phyloP scores from a whole-genome alignment of 2,113 vertebrate genomes.

The Australoheros scitulus region DNA sequence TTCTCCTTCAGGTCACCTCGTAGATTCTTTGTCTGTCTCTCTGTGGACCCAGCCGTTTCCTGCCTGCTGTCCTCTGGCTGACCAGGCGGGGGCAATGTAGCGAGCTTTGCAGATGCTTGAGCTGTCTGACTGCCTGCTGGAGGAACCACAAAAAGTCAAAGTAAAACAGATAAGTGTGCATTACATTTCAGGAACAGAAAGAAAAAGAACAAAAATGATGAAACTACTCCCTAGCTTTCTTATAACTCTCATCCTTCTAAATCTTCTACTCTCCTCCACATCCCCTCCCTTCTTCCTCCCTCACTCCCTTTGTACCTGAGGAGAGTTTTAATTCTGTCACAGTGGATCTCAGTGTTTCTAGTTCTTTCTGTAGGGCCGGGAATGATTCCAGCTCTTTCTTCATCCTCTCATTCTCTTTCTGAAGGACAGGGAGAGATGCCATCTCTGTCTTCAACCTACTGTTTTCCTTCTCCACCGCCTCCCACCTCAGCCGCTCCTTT shows the following conservation, averaged over 20 bases:
- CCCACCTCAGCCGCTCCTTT: constrained; percentile 60
- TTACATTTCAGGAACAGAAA: not conserved
- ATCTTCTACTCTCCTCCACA: not conserved
- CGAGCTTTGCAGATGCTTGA: not conserved
- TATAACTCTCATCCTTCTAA: constrained; percentile 21
- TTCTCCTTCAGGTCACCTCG: constrained; percentile 35
- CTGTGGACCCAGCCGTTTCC: not conserved
- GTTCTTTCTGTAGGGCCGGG: constrained; percentile 76
- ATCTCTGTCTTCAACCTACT: constrained; percentile 76
- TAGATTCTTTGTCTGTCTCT: constrained; percentile 14
- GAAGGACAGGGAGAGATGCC: constrained; percentile 72
- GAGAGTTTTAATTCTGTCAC: constrained; percentile 69
- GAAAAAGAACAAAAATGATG: not conserved
- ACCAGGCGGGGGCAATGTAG: constrained; percentile 55
- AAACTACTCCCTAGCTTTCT: not conserved
- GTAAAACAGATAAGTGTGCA: not conserved
- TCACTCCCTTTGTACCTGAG: constrained; percentile 45
- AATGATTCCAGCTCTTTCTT: constrained; percentile 78
- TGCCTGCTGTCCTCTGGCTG: constrained; percentile 41
- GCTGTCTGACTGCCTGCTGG: constrained; percentile 41
- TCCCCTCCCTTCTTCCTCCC: not conserved
- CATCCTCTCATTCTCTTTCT: constrained; percentile 76
- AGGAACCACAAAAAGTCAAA: constrained; percentile 12
- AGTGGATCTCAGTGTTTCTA: constrained; percentile 79
- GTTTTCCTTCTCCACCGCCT: constrained; percentile 74